A percentile compares a stretch with the other conserved stretches of the same genome.
These are phyloP conservation scores for Lobophora halterata DNA, from an alignment of 2,888 invertebrate species.

Conservation along the genomic window DNA sequence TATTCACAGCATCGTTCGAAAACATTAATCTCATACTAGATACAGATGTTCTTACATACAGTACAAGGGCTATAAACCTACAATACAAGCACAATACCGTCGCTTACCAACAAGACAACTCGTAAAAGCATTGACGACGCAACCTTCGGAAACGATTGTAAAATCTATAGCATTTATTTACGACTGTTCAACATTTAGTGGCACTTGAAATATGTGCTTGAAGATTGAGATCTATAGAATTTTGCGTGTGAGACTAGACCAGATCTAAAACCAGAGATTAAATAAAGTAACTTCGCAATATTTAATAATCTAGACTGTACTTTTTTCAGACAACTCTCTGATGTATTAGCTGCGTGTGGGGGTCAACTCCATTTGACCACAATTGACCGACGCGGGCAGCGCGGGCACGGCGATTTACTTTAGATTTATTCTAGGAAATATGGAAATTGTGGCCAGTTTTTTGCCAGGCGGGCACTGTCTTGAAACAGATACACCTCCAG, in stretches of 20 bases:
- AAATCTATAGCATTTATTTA: conserved; percentile 18
- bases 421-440: no score
- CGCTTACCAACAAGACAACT: conserved; percentile 8
- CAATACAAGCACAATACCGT: conserved; percentile 8
- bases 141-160: conserved; percentile 11
- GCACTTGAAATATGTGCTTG: conserved; percentile 8
- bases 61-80: conserved; percentile 3
- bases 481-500: no score
- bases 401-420: no score
- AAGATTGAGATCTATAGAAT: conserved; percentile 7
- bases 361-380: conserved; percentile 29
- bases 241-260: no score
- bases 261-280: no score
- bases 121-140: conserved; percentile 13
- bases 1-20: no score
- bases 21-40: no score
- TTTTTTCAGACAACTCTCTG: conserved; percentile 11
- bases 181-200: conserved; percentile 10
- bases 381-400: no score
- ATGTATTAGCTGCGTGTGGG: conserved; percentile 16
- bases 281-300: no score
- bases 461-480: no score
- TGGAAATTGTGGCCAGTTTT: no score
- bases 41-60: neutral
- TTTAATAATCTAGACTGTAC: conserved; percentile 13